A percentile compares a stretch with the other conserved stretches of the same genome.
Conservation (phyloP, 2,113 vertebrate genomes). For the Menura novaehollandiae region DNA sequence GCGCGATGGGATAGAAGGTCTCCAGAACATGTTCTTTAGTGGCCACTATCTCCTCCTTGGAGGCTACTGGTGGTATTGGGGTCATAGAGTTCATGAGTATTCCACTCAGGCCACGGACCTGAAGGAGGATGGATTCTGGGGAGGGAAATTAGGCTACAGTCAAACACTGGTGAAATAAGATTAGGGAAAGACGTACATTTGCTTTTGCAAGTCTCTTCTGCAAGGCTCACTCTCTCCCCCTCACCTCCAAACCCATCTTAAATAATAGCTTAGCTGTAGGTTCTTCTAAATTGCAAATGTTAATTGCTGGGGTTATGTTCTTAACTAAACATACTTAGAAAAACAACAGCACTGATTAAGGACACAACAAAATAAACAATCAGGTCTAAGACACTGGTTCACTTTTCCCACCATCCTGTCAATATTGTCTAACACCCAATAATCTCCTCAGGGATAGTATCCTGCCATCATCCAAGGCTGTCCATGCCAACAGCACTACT, state of each 20-base stretch:
- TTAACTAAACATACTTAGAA: background rate
- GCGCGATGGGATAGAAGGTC: conserved; percentile 86
- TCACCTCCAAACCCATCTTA: background rate
- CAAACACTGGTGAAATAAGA: background rate
- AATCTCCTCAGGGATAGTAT: background rate
- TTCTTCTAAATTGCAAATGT: background rate
- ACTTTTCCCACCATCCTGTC: background rate
- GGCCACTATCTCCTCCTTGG: conserved; percentile 76
- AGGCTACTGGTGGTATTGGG: conserved; percentile 78
- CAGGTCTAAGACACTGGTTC: background rate
- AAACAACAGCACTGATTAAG: background rate
- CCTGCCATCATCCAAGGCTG: background rate
- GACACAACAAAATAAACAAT: background rate
- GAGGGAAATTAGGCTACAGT: background rate
- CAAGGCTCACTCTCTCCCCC: background rate
- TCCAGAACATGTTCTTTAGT: conserved; percentile 77
- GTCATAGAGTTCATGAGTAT: conserved; percentile 74
- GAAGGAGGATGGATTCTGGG: conserved; percentile 84
- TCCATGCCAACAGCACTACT: background rate
- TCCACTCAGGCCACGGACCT: conserved; percentile 81
- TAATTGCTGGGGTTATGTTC: background rate
- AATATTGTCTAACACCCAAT: background rate
- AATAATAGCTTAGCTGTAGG: background rate
- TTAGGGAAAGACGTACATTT: fast-evolving
- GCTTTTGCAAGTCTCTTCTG: background rate